These are phyloP conservation scores for Silurus meridionalis DNA, from an alignment of 2,113 vertebrate genomes.

Conservation along the genomic window DNA sequence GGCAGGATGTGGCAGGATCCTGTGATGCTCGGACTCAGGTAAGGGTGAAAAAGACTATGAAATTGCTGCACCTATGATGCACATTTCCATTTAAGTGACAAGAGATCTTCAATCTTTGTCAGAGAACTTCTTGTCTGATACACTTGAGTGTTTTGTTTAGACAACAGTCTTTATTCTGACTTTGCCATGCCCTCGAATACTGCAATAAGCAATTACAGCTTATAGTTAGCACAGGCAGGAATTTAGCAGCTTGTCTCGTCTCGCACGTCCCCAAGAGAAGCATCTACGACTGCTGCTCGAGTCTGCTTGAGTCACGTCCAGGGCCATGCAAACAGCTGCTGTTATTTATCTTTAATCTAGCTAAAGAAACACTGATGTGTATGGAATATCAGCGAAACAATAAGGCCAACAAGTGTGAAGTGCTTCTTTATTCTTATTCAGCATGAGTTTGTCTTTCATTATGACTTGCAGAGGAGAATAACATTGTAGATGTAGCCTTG, in stretches of 20 bases:
- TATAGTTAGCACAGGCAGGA: constrained; percentile 60
- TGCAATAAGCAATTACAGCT: constrained; percentile 69
- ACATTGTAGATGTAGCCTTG: not conserved
- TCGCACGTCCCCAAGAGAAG: not conserved
- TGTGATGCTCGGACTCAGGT: constrained; percentile 64
- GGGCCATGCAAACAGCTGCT: constrained; percentile 43
- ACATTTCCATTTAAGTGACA: constrained; percentile 25
- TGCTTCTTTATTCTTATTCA: not conserved
- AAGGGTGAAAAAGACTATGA: constrained; percentile 54
- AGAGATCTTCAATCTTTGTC: not conserved
- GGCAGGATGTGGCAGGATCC: constrained; percentile 59
- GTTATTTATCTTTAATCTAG: constrained; percentile 26
- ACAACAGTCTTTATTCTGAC: constrained; percentile 55
- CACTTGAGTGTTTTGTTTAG: constrained; percentile 57
- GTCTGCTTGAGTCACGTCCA: constrained; percentile 54
- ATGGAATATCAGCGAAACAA: not conserved
- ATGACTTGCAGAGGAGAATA: not conserved
- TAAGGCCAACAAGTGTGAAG: not conserved
- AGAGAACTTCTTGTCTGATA: not conserved
- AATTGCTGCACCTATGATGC: not conserved
- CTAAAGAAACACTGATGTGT: constrained; percentile 9
- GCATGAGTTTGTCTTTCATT: not conserved
- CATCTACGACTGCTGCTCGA: not conserved
- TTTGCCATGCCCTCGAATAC: constrained; percentile 56
- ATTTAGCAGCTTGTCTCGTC: constrained; percentile 50